Conservation (phyloP, 53 echinoderm and acorn worm species). For the Henricia sp. region DNA sequence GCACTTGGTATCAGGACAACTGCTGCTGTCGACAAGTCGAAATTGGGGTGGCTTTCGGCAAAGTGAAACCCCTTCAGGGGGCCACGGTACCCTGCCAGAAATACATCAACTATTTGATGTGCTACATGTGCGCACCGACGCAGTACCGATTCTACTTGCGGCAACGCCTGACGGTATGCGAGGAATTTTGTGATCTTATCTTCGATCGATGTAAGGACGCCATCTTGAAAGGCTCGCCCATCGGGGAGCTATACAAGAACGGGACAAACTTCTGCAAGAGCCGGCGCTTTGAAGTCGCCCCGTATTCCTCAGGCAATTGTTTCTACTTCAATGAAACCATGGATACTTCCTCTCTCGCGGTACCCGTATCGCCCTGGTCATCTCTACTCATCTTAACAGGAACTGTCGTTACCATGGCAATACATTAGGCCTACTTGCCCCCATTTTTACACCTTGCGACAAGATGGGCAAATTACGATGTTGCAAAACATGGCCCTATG, state of each 20-base stretch:
- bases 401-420: background rate
- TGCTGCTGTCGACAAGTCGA: conserved; percentile 93
- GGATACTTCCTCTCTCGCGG: conserved; percentile 51
- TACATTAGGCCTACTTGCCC: no score
- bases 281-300: conserved; percentile 75
- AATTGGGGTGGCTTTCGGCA: conserved; percentile 86
- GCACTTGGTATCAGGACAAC: conserved; percentile 88
- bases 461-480: no score
- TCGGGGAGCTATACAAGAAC: conserved; percentile 76
- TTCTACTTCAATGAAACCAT: conserved; percentile 81
- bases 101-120: conserved; percentile 95
- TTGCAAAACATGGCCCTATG: no score
- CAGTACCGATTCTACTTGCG: conserved; percentile 82
- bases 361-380: background rate
- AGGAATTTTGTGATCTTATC: conserved; percentile 86
- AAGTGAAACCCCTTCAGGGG: conserved; percentile 90
- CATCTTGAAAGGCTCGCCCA: conserved; percentile 84
- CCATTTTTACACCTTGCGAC: no score
- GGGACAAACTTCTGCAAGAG: conserved; percentile 87
- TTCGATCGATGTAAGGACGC: conserved; percentile 75
- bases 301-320: conserved; percentile 55
- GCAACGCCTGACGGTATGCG: conserved; percentile 85
- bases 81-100: conserved; percentile 78
- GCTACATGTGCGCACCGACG: conserved; percentile 94
- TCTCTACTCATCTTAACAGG: background rate